Evolutionary conservation across 1,140 invertebrate genomes (phyloP).

Genomic region (Drosophila tsacasi): DNA sequence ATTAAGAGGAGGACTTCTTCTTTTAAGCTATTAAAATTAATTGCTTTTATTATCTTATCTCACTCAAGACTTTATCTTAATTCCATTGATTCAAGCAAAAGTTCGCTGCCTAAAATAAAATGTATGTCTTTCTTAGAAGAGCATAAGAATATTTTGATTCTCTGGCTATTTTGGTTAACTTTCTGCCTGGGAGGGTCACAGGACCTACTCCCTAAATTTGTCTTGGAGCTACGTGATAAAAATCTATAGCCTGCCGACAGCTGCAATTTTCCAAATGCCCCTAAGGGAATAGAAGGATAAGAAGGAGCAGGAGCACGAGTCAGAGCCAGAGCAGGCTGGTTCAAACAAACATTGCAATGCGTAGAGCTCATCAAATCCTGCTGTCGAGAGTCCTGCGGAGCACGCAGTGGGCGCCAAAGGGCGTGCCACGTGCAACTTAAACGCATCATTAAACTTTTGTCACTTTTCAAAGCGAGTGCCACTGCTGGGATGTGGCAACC

Average conservation of each 20-base stretch:
- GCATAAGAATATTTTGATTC: neutral
- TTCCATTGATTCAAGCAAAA: neutral
- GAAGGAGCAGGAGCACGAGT: neutral
- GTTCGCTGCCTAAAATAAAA: neutral
- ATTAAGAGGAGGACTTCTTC: neutral
- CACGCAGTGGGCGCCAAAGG: slow-evolving; percentile 25
- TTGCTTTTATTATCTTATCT: neutral
- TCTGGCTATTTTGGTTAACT: neutral
- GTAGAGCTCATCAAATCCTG: slow-evolving; percentile 41
- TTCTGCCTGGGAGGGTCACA: neutral
- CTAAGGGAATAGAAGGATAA: neutral
- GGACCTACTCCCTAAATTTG: slow-evolving; percentile 11
- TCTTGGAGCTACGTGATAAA: slow-evolving; percentile 18
- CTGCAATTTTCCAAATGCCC: slow-evolving; percentile 19
- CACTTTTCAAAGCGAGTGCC: slow-evolving; percentile 48
- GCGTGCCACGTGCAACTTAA: slow-evolving; percentile 65
- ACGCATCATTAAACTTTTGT: slow-evolving; percentile 83
- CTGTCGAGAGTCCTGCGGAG: slow-evolving; percentile 7
- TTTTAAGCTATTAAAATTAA: neutral
- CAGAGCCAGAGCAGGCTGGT: neutral
- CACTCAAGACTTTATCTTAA: neutral
- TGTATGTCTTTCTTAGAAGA: too few relatives aligned
- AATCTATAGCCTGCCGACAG: slow-evolving; percentile 16
- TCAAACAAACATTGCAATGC: slow-evolving; percentile 38
- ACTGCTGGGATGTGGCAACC: slow-evolving; percentile 49